Base-by-base conservation (phyloP, 2,797 vertebrate species). In the Argentina silus region DNA sequence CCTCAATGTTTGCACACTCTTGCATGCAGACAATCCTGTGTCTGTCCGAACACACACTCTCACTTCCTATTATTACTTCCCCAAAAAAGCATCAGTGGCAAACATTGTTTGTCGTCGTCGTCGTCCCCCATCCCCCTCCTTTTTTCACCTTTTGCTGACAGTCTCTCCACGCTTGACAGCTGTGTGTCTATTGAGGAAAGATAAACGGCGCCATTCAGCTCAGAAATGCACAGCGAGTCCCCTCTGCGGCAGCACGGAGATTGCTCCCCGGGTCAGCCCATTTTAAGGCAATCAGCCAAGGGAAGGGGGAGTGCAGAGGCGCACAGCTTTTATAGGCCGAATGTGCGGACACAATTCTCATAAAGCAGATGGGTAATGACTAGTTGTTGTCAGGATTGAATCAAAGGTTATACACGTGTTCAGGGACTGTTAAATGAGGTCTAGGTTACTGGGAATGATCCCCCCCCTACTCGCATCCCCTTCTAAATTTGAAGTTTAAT, bases 301-400 rank as follows among this genome's bases (percentile, higher is more conserved):
- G 72, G 77, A 57, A 74, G 61, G 80, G 48, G 72, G 80, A 67
- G 82, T 11, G 60, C 21, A 59, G 80, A 42, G 70, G 76, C 7
- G 5, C 27, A 23, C 66, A 56, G 64, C 19, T 47, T 47, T 94
- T 88, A 93, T 88, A 80, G 88, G 75, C 85, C 44, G 63, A 76
- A 78, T 78, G 85, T 83, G 86, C 88, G 79, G 84, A 87, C 85
- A 83, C 84, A 75, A 80, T 87, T 87, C 90, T 90, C 90, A 89
- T 90, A 89, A 88, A 94, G 90, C 93, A 93, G 92, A 93, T 94
- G 93, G 92, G 89, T 93, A 93, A 94, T 92, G 88, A 91, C 91
- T 87, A 79, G 90, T 93, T 92, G 92, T 93, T 93, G 92, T 93
- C 88, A 83, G 88, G 66, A 87, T 84, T 83, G 87, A 91, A 91